phyloP scores from a whole-genome alignment of 1,140 invertebrate genomes.

The Subanguina moxae region DNA sequence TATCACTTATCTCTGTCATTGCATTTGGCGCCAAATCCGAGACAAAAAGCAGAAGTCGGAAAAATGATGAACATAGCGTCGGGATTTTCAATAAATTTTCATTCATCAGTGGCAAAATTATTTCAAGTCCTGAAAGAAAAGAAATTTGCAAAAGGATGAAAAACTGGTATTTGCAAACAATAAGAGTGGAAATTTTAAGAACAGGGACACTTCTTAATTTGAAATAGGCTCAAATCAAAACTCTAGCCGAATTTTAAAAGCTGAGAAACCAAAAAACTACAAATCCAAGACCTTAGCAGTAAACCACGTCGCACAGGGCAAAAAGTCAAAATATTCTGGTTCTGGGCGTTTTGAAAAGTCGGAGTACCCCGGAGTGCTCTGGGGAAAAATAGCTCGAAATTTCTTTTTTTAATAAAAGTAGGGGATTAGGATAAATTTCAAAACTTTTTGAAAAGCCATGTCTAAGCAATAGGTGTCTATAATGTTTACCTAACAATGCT shows the following conservation, averaged over 20 bases:
- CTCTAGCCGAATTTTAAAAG: too few species aligned
- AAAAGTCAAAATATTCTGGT: too few species aligned
- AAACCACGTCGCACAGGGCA: too few species aligned
- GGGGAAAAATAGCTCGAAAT: background rate
- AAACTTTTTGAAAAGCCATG: background rate
- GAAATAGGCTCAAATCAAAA: too few species aligned
- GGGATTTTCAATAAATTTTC: slow-evolving; percentile 28
- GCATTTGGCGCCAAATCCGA: slow-evolving; percentile 26
- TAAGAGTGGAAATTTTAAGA: too few species aligned
- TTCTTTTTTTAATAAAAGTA: background rate
- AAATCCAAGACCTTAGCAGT: too few species aligned
- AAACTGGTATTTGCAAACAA: background rate
- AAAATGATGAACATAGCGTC: slow-evolving; percentile 22
- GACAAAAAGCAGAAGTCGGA: slow-evolving; percentile 26
- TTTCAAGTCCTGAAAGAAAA: slow-evolving; percentile 20
- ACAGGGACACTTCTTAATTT: too few species aligned
- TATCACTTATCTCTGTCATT: slow-evolving; percentile 14
- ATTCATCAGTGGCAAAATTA: slow-evolving; percentile 28
- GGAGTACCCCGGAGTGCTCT: too few species aligned
- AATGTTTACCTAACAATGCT: slow-evolving; percentile 6
- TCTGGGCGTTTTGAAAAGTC: too few species aligned
- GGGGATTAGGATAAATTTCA: background rate
- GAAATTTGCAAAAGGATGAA: background rate
- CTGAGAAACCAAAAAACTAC: too few species aligned
- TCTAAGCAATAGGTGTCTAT: slow-evolving; percentile 5